Conservation (phyloP, 2,888 invertebrate species). For the Ophonus ardosiacus region DNA sequence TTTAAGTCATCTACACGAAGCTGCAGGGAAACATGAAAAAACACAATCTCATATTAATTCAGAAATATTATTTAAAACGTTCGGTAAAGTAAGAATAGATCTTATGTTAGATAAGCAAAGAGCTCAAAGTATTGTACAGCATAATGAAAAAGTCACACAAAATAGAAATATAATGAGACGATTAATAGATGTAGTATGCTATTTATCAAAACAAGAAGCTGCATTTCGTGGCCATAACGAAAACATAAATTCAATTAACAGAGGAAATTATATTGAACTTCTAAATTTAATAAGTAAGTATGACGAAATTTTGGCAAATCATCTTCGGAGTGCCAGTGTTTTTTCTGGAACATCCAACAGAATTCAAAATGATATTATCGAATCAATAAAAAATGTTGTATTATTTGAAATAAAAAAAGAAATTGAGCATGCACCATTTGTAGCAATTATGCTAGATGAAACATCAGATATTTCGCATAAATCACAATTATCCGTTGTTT, state of each 20-base stretch:
- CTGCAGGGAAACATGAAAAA: background rate
- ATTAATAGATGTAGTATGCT: background rate
- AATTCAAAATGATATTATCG: conserved; percentile 1
- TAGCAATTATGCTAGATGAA: conserved; percentile 1
- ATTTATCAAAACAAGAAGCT: conserved; percentile 9
- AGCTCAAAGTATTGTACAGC: background rate
- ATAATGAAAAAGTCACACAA: background rate
- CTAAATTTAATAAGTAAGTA: conserved; percentile 13
- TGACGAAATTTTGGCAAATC: background rate
- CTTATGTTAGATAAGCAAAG: too few species aligned
- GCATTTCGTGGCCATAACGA: background rate
- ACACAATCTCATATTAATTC: background rate
- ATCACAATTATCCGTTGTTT: background rate
- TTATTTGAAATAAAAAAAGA: background rate
- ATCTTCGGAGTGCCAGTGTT: background rate
- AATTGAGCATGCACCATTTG: conserved; percentile 1
- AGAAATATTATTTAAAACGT: background rate
- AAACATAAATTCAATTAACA: background rate
- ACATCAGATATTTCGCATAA: too few species aligned
- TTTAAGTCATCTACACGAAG: background rate
- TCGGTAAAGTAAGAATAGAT: background rate
- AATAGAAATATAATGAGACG: background rate
- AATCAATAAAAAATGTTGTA: conserved; percentile 3
- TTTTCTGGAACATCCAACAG: background rate
- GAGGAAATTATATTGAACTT: background rate